phyloP scores from a whole-genome alignment of 2,888 invertebrate species.

The Hemithea aestivaria region DNA sequence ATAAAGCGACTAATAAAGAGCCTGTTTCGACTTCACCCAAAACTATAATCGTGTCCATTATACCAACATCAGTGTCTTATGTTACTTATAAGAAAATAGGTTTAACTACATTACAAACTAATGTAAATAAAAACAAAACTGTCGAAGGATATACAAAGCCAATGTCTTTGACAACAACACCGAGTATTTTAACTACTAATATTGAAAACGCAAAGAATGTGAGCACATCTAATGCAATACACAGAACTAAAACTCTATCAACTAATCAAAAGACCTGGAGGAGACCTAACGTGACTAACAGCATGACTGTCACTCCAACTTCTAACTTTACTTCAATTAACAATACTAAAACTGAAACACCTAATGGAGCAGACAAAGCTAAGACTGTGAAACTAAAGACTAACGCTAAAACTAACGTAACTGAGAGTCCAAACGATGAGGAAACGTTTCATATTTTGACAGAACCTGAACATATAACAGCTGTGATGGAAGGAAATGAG shows the following conservation, averaged over 20 bases:
- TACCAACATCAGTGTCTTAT: constrained; percentile 71
- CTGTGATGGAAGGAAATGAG: constrained; percentile 69
- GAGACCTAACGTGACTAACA: constrained; percentile 59
- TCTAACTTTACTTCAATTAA: constrained; percentile 30
- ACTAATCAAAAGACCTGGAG: constrained; percentile 25
- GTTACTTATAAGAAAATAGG: constrained; percentile 67
- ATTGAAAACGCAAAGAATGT: constrained; percentile 17
- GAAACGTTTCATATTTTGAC: constrained; percentile 77
- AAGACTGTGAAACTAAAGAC: too few relatives aligned
- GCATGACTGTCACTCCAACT: constrained; percentile 59
- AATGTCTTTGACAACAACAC: constrained; percentile 26
- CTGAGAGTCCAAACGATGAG: constrained; percentile 53
- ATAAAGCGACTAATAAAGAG: constrained; percentile 41
- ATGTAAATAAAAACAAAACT: constrained; percentile 41
- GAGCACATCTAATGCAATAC: constrained; percentile 27
- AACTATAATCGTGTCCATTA: constrained; percentile 71
- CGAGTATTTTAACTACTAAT: constrained; percentile 7
- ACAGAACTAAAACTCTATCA: constrained; percentile 27
- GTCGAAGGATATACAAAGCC: constrained; percentile 38
- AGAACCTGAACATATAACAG: constrained; percentile 77
- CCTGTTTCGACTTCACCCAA: constrained; percentile 57
- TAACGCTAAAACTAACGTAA: constrained; percentile 30
- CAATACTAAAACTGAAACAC: constrained; percentile 26
- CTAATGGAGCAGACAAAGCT: too few relatives aligned
- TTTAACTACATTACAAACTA: constrained; percentile 51